phyloP scores from a whole-genome alignment of 2,797 vertebrate genomes.

The Odontamblyopus rebecca region DNA sequence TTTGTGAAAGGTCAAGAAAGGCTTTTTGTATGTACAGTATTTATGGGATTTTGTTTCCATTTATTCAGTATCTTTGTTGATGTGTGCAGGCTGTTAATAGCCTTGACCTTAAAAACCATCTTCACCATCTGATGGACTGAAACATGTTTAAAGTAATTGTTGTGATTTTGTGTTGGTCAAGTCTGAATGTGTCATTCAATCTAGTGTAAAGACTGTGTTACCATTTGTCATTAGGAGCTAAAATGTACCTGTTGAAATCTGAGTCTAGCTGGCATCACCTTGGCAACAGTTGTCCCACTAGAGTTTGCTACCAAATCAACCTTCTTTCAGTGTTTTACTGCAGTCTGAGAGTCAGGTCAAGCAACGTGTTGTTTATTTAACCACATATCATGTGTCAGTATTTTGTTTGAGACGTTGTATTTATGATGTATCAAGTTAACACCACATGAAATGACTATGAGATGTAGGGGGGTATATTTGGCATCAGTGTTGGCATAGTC shows the following conservation, averaged over 20 bases:
- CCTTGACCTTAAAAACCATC: conserved; percentile 53
- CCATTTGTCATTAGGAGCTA: conserved; percentile 18
- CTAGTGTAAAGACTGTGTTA: conserved; percentile 14
- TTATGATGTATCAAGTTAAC: background rate
- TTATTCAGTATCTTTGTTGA: conserved; percentile 39
- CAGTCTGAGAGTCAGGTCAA: background rate
- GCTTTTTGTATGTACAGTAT: background rate
- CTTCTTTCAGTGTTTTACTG: conserved; percentile 18
- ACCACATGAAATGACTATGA: conserved; percentile 1
- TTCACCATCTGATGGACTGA: conserved; percentile 33
- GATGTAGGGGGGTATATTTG: background rate
- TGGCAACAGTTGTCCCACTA: conserved; percentile 45
- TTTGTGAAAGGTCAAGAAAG: background rate
- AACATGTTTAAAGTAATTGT: conserved; percentile 26
- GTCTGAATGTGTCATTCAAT: conserved; percentile 22
- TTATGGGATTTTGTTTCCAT: background rate
- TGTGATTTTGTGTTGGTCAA: conserved; percentile 16
- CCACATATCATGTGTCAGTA: background rate
- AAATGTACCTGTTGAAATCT: conserved; percentile 16
- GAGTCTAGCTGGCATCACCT: conserved; percentile 5
- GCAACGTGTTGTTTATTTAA: background rate
- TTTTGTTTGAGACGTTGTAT: background rate
- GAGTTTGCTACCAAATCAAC: conserved; percentile 43
- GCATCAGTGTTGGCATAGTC: background rate
- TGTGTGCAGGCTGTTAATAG: conserved; percentile 51